Evolutionary conservation across 2,797 vertebrate species (phyloP).

Genomic region (Geotria australis): DNA sequence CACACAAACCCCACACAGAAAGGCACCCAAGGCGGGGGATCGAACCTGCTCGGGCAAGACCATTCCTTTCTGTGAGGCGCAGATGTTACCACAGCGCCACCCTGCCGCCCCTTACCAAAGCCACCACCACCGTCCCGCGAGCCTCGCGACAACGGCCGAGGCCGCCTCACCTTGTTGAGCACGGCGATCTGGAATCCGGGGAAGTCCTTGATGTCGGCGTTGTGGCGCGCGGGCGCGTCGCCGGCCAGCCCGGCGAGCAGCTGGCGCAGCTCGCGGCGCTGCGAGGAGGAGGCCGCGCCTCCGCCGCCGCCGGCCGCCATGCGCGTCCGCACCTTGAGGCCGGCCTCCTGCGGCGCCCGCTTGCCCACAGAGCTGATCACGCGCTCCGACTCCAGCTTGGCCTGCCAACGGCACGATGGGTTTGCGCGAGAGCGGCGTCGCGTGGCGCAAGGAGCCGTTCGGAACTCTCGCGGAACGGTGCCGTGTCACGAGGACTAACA

Average conservation of each 20-base stretch:
- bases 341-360: slow-evolving; percentile 32
- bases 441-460: too few relatives aligned
- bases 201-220: slow-evolving; percentile 75
- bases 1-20: too few relatives aligned
- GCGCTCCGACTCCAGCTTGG: slow-evolving; percentile 75
- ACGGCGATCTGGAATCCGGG: slow-evolving; percentile 64
- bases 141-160: background rate
- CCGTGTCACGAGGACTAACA: too few relatives aligned
- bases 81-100: too few relatives aligned
- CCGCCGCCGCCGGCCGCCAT: slow-evolving; percentile 15
- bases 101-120: too few relatives aligned
- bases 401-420: slow-evolving; percentile 14
- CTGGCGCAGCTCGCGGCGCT: slow-evolving; percentile 54
- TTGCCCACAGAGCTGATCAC: slow-evolving; percentile 59
- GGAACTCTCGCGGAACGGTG: too few relatives aligned
- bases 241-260: slow-evolving; percentile 55
- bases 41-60: too few relatives aligned
- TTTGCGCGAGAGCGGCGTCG: too few relatives aligned
- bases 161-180: slow-evolving; percentile 44
- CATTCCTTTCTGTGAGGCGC: too few relatives aligned
- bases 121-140: background rate
- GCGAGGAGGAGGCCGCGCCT: slow-evolving; percentile 14
- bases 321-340: slow-evolving; percentile 60
- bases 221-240: slow-evolving; percentile 26
- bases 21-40: too few relatives aligned